Conservation (phyloP, 2,797 vertebrate species). For the Phalanger gymnotis region DNA sequence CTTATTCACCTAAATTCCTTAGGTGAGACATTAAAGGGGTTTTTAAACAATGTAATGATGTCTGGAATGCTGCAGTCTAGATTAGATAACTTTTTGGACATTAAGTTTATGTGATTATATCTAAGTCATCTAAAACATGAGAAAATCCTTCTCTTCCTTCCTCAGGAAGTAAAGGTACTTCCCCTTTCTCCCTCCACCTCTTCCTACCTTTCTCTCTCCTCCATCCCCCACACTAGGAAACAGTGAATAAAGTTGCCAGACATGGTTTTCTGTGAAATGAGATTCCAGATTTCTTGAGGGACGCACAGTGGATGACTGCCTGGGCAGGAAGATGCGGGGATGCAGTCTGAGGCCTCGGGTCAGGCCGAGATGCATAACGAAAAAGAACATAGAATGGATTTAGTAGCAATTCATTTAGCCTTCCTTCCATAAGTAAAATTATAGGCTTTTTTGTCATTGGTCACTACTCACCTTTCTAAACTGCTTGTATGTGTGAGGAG, state of each 20-base stretch:
- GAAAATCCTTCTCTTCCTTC: neutral
- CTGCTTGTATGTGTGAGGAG: neutral
- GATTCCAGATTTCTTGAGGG: neutral
- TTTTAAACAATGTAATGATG: constrained; percentile 11
- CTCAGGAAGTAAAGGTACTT: neutral
- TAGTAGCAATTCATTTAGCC: neutral
- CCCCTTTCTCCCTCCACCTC: neutral
- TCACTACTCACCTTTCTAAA: neutral
- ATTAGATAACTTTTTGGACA: neutral
- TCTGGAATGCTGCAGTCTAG: neutral
- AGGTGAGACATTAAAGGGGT: neutral
- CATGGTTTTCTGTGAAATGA: neutral
- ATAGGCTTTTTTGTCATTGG: constrained; percentile 5
- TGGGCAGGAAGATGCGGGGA: neutral
- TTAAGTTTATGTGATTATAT: constrained; percentile 9
- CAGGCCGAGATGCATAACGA: neutral
- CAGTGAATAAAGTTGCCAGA: neutral
- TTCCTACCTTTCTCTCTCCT: neutral
- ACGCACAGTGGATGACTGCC: neutral
- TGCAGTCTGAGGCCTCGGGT: neutral
- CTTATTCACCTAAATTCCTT: too few relatives aligned
- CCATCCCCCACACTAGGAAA: neutral
- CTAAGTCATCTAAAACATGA: neutral
- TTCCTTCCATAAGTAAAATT: neutral
- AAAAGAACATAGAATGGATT: neutral